Evolutionary conservation across 2,888 invertebrate species (phyloP), one percentile per base, ranked within the genome.

Genomic region (Xestia xanthographa): DNA sequence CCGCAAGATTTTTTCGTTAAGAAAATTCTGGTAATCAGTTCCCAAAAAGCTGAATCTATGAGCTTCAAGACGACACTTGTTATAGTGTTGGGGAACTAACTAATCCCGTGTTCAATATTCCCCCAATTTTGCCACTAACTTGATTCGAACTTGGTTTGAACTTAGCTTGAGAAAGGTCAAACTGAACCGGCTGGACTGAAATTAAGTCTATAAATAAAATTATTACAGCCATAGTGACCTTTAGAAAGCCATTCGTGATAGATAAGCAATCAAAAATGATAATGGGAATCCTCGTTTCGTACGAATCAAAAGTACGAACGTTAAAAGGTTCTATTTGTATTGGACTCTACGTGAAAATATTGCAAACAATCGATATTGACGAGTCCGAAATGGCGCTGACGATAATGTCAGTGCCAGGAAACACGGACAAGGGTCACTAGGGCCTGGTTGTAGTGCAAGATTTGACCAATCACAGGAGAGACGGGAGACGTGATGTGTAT

Each of bases 51-150:
- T 1, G 38, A 43, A 43, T 63, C 11, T 6, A 53, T 29, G 29
- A 38, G 0, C 48, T 34, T 43, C 1, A 29, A 43, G 6, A 12
- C 14, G 22, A 53, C 12, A 17, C 14, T 29, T n/a, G 20, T 63
- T 34, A 66, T 50, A 20, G 34, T 48, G 2, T 79, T 66, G 5
- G 12, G 5, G 38, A 65, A 38, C 34, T 45, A 75, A 56, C 20
- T 60, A 53, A 56, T 74, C 48, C n/a, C 8, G 4, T 60, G 29
- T 43, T 69, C 71, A 68, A 82, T 79, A 82, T 79, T 72, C 38
- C 41, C n/a, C 34, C n/a, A 53, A 74, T 48, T 71, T 74, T 58
- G 48, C 34, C 60, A 65, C 53, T 68, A 77, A 82, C 63, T 68
- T 65, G 12, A 56, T 74, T 70, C 58, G 56, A 53, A 75, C n/a